Evolutionary conservation across 2,113 vertebrate species (phyloP), one percentile per base, ranked within the genome.

Genomic region (Pterocles gutturalis): DNA sequence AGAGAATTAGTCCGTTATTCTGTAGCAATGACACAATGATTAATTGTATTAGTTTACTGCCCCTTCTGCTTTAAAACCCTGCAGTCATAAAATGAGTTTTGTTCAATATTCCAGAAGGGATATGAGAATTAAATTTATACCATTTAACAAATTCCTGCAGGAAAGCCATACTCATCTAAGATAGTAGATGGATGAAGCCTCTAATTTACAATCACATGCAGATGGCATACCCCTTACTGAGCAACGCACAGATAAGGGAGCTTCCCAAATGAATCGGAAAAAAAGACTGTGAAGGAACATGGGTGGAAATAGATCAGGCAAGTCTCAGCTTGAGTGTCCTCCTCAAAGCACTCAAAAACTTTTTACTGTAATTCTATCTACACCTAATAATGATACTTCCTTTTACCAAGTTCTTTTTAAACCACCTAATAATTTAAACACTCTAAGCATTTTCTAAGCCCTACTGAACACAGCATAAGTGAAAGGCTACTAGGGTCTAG

Each of bases 1-100:
- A 93, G 62, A 83, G 87, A 97, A 97, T 96, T 95, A 97, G 83
- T 94, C 86, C 48, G 95, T 76, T 97, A 95, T 95, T 93, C 95
- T 71, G 69, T 75, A 96, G 90, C 95, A 96, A 96, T 65, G 88
- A 89, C 87, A 98, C 86, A 97, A 95, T 97, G 95, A 97, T 96
- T 97, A 96, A 97, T 97, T 96, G 95, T 95, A 97, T 97, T 97
- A 93, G 89, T 91, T 95, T 91, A 90, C 72, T 96, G 86, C 67
- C 90, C 89, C 89, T 95, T 95, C 94, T 75, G 87, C 91, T 97
- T 95, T 96, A 96, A 97, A 93, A 92, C 76, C 57, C 96, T 93
- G 83, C 79, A 95, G 87, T 96, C 96, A 96, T 77, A 90, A 97
- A 95, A 97, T 84, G 87, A 96, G 79, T 97, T 97, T 83, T 92